Conservation (phyloP, 2,797 vertebrate species). For the Mormyrus hasselquistii region DNA sequence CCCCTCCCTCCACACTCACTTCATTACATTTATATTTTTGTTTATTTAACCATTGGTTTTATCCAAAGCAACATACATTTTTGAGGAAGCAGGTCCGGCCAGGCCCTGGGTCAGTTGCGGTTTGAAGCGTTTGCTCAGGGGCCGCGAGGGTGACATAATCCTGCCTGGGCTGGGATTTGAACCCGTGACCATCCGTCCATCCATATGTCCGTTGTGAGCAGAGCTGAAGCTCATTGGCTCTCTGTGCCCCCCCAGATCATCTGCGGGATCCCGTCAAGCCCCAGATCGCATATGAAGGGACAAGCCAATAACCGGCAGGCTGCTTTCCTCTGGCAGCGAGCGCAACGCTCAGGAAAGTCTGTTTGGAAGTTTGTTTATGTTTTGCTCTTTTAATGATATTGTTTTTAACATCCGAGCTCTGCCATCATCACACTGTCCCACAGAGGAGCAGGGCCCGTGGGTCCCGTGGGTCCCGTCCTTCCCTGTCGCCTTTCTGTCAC, state of each 20-base stretch:
- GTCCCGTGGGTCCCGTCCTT: not conserved
- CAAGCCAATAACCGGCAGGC: not conserved
- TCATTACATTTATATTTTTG: too few species aligned
- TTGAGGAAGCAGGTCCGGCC: not conserved
- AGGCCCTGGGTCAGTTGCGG: not conserved
- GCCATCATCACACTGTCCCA: not conserved
- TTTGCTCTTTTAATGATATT: not conserved
- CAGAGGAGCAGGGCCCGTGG: not conserved
- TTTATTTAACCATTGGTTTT: too few species aligned
- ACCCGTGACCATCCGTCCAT: not conserved
- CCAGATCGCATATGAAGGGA: not conserved
- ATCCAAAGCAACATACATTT: not conserved
- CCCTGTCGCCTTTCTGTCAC: not conserved
- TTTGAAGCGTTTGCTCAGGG: not conserved
- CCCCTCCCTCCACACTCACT: too few species aligned
- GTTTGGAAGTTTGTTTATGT: not conserved
- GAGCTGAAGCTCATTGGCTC: not conserved
- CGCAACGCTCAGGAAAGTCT: not conserved
- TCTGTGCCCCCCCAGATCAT: not conserved
- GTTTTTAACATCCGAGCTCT: not conserved
- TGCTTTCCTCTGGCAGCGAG: not conserved
- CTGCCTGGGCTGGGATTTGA: not conserved
- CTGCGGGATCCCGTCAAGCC: not conserved
- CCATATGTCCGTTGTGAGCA: not conserved
- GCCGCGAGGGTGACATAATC: not conserved